Conservation (phyloP, 1,140 invertebrate genomes). For the Euschistus heros region DNA sequence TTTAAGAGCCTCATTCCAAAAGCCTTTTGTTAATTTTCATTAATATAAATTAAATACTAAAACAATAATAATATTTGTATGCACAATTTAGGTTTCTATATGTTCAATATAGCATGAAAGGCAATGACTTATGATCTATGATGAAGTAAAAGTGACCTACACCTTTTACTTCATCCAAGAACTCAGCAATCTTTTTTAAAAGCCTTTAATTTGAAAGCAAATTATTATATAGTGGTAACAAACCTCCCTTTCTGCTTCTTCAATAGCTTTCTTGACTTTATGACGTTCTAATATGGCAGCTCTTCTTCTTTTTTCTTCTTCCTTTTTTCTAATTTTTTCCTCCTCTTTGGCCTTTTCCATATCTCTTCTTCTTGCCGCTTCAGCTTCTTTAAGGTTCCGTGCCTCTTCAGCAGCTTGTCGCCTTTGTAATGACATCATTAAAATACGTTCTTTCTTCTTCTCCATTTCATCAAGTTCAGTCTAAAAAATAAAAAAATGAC, state of each 20-base stretch:
- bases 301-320: constrained; percentile 76
- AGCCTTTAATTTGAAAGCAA: no score
- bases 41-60: no score
- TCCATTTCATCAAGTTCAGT: constrained; percentile 78
- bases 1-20: no score
- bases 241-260: constrained; percentile 83
- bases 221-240: background rate
- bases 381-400: constrained; percentile 71
- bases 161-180: no score
- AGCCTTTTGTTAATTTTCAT: no score
- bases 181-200: no score
- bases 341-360: constrained; percentile 76
- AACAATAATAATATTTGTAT: no score
- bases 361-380: constrained; percentile 64
- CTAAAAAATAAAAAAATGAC: constrained; percentile 36
- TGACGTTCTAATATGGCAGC: constrained; percentile 87
- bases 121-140: no score
- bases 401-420: constrained; percentile 81
- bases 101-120: no score
- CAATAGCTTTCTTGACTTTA: constrained; percentile 85
- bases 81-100: no score
- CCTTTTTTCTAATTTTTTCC: constrained; percentile 71
- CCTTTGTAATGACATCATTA: constrained; percentile 73
- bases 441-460: constrained; percentile 76
- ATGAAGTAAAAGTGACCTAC: no score